Base-by-base conservation (phyloP, 2,113 vertebrate species). In the Aphelocoma coerulescens region DNA sequence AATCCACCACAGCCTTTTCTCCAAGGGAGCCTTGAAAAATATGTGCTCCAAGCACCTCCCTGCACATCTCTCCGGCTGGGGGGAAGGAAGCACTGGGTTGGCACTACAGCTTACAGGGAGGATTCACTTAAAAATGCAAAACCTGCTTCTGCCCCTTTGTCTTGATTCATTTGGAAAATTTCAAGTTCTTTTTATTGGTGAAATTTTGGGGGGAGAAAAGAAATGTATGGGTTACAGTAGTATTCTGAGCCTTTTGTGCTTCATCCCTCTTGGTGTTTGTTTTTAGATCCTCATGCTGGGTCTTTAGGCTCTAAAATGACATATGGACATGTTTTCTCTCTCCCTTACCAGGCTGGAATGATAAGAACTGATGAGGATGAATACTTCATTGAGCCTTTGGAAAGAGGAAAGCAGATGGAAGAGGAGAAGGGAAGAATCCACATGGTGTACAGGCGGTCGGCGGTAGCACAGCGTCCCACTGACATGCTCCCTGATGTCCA, bases 331-430 rank as follows among this genome's bases (percentile, higher is more conserved):
- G 35, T 27, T 82, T 54, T 72, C 13, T 87, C 58, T 97, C 55
- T 96, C 91, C 93, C 63, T 96, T 49, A 76, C 73, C 96, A 99
- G 99, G 99, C 99, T 90, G 99, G 99, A 75, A 99, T 99, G 98
- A 99, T 99, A 95, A 98, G 98, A 89, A 99, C 99, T 0, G 98
- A 99, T 86, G 97, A 98, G 19, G 99, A 99, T 41, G 99, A 99
- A 57, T 99, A 99, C 98, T 99, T 99, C 97, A 99, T 99, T 49
- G 99, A 99, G 96, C 99, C 99, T 20, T 96, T 99, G 98, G 99
- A 99, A 95, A 98, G 98, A 96, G 99, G 99, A 7, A 98, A 98
- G 59, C 99, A 99, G 86, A 98, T 99, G 96, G 98, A 99, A 41
- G 99, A 99, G 97, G 99, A 99, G 71, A 98, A 96, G 63, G 99